Base-by-base conservation (phyloP, 2,113 vertebrate species). In the Cyprinodon variegatus region DNA sequence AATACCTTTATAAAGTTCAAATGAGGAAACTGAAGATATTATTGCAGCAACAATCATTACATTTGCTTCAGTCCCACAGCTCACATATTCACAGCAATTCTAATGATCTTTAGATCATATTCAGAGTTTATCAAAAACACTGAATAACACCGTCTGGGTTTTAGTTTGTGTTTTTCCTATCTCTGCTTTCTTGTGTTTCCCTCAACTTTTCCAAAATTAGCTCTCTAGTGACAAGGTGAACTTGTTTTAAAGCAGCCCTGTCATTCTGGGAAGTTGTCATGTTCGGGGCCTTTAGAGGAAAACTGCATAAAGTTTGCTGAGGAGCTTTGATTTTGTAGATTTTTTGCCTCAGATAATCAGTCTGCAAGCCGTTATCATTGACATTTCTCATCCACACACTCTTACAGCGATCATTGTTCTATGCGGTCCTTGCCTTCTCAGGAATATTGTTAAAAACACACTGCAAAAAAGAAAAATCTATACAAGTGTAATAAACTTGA, bases 311-410 rank as follows among this genome's bases (percentile, higher is more conserved):
- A 63, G 20, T 43, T 57, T n/a, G 3, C 13, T 22, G 77, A n/a
- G 64, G 79, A 83, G 76, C 65, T 77, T 70, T 70, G 66, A 70
- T 90, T 88, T 86, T 76, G n/a, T 20, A 72, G 29, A 29, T 29
- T 74, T 83, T 87, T 89, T 84, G 86, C 82, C 77, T 89, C 83
- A 86, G 68, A 73, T 65, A 57, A 22, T 78, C 66, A 43, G 61
- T 77, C 40, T 57, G 69, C 74, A 77, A 86, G 71, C 65, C 61
- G 48, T 46, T 87, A 82, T 64, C 79, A 80, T 86, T 79, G 77
- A 84, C 77, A 76, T 78, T 73, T 70, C 64, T 59, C 41, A 48
- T 37, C 14, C 50, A 53, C 50, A 53, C 50, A 57, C 50, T 57
- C 50, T n/a, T 15, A 57, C 50, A 68, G 71, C 83, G 78, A 82